phyloP scores from a whole-genome alignment of 2,888 invertebrate genomes.

The Andrena camellia region DNA sequence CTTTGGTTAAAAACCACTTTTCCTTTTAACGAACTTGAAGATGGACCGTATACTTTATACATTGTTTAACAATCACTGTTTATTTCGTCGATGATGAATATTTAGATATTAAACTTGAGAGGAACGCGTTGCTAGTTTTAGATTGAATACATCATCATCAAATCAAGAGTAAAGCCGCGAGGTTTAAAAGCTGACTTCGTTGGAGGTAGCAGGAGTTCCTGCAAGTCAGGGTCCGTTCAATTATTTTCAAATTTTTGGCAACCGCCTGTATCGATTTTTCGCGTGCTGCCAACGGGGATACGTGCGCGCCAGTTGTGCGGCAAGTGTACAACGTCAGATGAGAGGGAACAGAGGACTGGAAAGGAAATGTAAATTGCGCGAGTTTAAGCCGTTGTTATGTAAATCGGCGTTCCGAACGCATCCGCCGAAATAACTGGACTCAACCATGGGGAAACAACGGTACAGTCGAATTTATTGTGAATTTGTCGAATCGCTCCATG shows the following conservation, averaged over 20 bases:
- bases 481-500: conserved; percentile 21
- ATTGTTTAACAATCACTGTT: no score
- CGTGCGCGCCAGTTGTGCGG: conserved; percentile 15
- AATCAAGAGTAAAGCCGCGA: background rate
- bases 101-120: background rate
- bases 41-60: no score
- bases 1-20: no score
- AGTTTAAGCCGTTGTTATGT: conserved; percentile 72
- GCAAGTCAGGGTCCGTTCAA: background rate
- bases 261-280: conserved; percentile 55
- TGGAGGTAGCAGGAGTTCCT: background rate
- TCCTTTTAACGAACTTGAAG: no score
- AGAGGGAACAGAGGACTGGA: conserved; percentile 43
- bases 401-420: conserved; percentile 67
- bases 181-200: no score
- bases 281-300: conserved; percentile 7
- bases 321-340: conserved; percentile 22
- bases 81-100: background rate
- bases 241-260: conserved; percentile 35
- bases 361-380: conserved; percentile 73
- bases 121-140: background rate
- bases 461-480: conserved; percentile 45
- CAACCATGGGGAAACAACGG: conserved; percentile 38
- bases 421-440: conserved; percentile 59
- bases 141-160: background rate